Base-by-base conservation (phyloP, 2,113 vertebrate genomes). In the Bos indicus region DNA sequence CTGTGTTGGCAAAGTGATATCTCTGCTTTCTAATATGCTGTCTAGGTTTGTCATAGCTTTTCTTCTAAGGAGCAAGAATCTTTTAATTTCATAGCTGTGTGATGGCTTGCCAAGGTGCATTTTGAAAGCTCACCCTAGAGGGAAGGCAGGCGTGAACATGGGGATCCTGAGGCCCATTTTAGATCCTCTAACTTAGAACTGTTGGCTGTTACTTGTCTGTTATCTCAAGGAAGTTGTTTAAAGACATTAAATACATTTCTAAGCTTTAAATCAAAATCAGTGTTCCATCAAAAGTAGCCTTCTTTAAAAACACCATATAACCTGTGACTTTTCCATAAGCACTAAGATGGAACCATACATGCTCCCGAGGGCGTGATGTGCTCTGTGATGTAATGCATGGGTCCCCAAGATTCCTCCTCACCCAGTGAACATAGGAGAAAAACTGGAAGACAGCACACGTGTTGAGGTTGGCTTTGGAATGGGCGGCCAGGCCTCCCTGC, bases 351-450 rank as follows among this genome's bases (percentile, higher is more conserved):
- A 60, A 7, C n/a, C 2, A 0, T 5, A 40, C 3, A 0, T 13
- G 33, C 15, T 28, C 11, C 64, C 1, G 0, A 5, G 0, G 0
- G 16, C 1, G 0, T 23, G 19, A 4, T 8, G 40, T 9, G 19
- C 6, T 1, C 17, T 51, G 25, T n/a, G 4, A 11, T 5, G 25
- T 64, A 57, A 48, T 3, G 1, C 33, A 1, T 21, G 51, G 67
- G 33, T 43, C 46, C 51, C 10, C n/a, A 25, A 57, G 33, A 13
- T 4, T 59, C 43, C n/a, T 71, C 43, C 51, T 52, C 33, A 17
- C 71, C 48, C 71, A 40, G n/a, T 10, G 12, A 88, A 36, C 36
- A 5, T 3, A 23, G 64, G 25, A 78, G 48, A 36, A 48, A 74
- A 48, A 17, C 40, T 56, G 46, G 33, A 62, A 62, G 54, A 11